Conservation (phyloP, 2,797 vertebrate species). For the Myripristis jacobus region DNA sequence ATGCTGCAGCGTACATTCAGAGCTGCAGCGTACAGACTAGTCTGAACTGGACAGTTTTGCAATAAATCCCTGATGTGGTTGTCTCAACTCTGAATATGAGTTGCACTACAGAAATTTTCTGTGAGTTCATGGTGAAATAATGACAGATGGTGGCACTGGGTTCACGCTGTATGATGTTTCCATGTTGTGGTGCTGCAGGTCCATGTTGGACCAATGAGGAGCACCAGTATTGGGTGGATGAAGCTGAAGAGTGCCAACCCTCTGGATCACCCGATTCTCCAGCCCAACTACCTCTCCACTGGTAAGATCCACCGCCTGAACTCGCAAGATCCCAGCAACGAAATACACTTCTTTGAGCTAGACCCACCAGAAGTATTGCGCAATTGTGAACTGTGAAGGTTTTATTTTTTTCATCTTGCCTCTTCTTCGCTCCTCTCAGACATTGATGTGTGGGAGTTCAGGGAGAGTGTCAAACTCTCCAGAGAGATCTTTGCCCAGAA, state of each 20-base stretch:
- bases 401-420: neutral
- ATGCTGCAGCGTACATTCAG: too few relatives aligned
- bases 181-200: conserved; percentile 81
- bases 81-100: too few relatives aligned
- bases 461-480: conserved; percentile 88
- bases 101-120: too few relatives aligned
- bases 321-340: neutral
- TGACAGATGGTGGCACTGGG: neutral
- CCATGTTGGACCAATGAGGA: conserved; percentile 94
- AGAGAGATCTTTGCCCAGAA: conserved; percentile 95
- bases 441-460: conserved; percentile 89
- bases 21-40: too few relatives aligned
- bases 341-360: too few relatives aligned
- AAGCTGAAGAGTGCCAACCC: conserved; percentile 91
- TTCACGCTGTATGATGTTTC: neutral
- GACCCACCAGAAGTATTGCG: too few relatives aligned
- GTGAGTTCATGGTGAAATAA: too few relatives aligned
- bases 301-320: conserved; percentile 79
- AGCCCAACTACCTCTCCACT: conserved; percentile 95
- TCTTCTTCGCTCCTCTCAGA: conserved; percentile 79
- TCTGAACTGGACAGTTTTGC: too few relatives aligned
- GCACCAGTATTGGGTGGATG: conserved; percentile 91
- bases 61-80: too few relatives aligned
- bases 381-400: too few relatives aligned
- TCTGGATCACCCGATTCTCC: conserved; percentile 89